phyloP scores from a whole-genome alignment of 2,888 invertebrate genomes.

The Gasteruption jaculator region DNA sequence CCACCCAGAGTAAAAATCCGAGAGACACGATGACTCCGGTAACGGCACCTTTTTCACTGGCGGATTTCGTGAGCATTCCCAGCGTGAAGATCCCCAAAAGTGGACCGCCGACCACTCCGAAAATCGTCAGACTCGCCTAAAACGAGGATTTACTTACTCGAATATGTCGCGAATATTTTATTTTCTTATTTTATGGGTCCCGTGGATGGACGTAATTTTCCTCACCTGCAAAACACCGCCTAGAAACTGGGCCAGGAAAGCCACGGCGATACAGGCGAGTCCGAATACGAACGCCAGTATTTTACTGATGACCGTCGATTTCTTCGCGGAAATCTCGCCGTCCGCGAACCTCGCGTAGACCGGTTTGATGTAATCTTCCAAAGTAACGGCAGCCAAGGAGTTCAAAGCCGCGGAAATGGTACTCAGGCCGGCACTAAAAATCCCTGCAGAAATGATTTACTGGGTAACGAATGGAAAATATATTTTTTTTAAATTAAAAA shows the following conservation, averaged over 20 bases:
- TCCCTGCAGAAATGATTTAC: no score
- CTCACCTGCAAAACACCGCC: slow-evolving; percentile 76
- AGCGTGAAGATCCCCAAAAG: slow-evolving; percentile 80
- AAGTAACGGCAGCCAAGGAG: slow-evolving; percentile 83
- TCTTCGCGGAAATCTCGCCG: slow-evolving; percentile 27
- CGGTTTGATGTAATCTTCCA: slow-evolving; percentile 77
- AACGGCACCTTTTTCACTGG: slow-evolving; percentile 71
- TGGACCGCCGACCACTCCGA: slow-evolving; percentile 85
- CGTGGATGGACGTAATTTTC: not conserved
- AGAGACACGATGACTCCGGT: slow-evolving; percentile 64
- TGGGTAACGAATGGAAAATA: slow-evolving; percentile 1
- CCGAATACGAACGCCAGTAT: slow-evolving; percentile 71
- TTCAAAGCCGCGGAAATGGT: slow-evolving; percentile 90
- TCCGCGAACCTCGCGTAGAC: slow-evolving; percentile 27
- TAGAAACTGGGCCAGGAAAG: slow-evolving; percentile 76
- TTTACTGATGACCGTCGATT: slow-evolving; percentile 51
- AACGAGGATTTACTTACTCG: no score
- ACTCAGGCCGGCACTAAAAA: slow-evolving; percentile 87
- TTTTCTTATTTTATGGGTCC: not conserved
- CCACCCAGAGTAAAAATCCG: slow-evolving; percentile 73
- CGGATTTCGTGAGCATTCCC: slow-evolving; percentile 75
- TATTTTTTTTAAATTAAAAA: not conserved
- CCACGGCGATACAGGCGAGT: slow-evolving; percentile 70
- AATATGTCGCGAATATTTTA: no score
- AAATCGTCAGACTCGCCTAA: slow-evolving; percentile 72